These are phyloP conservation scores for Porites divaricata DNA, from an alignment of 92 coral and sea anemone genomes.

Conservation along the genomic window DNA sequence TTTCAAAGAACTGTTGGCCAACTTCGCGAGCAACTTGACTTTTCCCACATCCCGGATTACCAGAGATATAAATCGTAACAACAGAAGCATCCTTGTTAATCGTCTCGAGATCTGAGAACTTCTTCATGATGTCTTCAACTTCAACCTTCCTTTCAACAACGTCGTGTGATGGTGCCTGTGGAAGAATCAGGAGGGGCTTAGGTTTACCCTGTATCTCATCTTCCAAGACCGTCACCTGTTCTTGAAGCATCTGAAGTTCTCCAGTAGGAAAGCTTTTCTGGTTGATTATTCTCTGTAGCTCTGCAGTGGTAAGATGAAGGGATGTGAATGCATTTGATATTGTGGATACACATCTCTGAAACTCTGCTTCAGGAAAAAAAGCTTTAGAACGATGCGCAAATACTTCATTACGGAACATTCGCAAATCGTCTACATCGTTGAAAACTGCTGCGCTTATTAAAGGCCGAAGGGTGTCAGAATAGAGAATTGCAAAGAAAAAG, in stretches of 20 bases:
- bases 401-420: not conserved
- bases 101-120: slow-evolving; percentile 2
- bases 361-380: not conserved
- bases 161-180: slow-evolving; percentile 25
- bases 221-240: not conserved
- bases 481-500: not conserved
- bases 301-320: not conserved
- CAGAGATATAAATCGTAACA: slow-evolving; percentile 24
- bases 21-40: slow-evolving; percentile 44
- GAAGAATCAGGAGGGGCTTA: slow-evolving; percentile 6
- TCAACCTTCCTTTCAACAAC: not conserved
- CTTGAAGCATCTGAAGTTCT: not conserved
- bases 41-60: slow-evolving; percentile 57
- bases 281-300: not conserved
- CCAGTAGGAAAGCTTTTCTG: not conserved
- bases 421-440: not conserved
- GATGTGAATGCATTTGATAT: not conserved
- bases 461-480: not conserved
- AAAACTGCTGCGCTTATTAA: not conserved
- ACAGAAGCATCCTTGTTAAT: not conserved
- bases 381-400: not conserved
- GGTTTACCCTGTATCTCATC: not conserved
- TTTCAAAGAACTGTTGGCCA: slow-evolving; percentile 20
- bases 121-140: not conserved
- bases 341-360: not conserved